Conservation (phyloP, 2,888 invertebrate genomes). For the Sipunculus nudus region DNA sequence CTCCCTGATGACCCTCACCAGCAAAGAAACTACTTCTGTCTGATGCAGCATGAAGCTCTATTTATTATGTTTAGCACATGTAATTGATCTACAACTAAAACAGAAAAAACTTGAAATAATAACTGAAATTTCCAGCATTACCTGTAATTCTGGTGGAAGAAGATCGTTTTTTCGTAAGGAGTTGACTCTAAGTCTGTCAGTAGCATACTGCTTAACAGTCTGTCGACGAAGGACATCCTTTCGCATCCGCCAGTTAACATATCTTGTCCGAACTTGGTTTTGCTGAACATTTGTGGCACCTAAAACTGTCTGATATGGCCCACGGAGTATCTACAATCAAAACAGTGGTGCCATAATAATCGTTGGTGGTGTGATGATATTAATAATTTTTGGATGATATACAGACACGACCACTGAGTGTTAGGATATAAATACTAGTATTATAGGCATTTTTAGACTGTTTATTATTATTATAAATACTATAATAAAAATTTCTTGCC, state of each 20-base stretch:
- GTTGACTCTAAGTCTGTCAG: constrained; percentile 82
- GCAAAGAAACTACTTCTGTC: background rate
- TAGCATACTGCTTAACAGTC: constrained; percentile 78
- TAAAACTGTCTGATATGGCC: no score
- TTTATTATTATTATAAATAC: no score
- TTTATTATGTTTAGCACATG: background rate
- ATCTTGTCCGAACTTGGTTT: constrained; percentile 30
- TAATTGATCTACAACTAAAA: background rate
- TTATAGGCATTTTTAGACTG: no score
- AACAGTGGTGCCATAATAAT: no score
- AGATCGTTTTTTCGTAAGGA: constrained; percentile 85
- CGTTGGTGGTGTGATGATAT: no score
- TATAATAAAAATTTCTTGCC: no score
- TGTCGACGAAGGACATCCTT: constrained; percentile 86
- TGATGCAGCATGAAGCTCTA: background rate
- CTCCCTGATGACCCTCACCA: background rate
- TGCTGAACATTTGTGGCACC: no score
- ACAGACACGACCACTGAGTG: no score
- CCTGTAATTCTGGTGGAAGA: constrained; percentile 79
- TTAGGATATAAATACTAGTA: no score
- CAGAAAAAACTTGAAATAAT: constrained; percentile 1
- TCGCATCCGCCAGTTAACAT: constrained; percentile 78
- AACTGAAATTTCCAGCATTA: constrained; percentile 47
- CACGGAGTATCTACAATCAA: no score
- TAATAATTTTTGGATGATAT: no score